Evolutionary conservation across 2,888 invertebrate species (phyloP), one percentile per base, ranked within the genome.

Genomic region (Tineola bisselliella): DNA sequence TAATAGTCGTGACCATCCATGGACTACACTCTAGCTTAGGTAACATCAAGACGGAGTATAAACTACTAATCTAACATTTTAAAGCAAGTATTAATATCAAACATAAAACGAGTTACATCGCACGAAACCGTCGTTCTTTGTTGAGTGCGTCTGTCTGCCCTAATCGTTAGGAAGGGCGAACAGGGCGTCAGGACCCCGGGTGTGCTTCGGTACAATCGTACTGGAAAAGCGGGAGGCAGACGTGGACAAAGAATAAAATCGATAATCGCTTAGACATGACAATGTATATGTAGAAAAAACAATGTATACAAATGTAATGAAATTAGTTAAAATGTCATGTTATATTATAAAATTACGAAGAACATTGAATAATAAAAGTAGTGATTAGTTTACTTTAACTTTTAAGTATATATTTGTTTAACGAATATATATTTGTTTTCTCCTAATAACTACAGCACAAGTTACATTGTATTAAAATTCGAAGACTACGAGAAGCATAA

Each of bases 221-320:
- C 58, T 58, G 33, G 58, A 58, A 58, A 58, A 33, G 25, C 25
- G 58, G 58, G 58, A 19, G 58, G 33, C 58, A 58, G 33, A 58
- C 33, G 13, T 15, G 15, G 6, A 17, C 48, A 48, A 48, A 48
- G 48, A 48, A 48, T 48, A 48, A 48, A 48, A 48, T 48, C 48
- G 48, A 48, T 48, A 48, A 48, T 48, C 48, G 19, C 25, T 17
- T 18, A 56, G 56, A 56, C 4, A 10, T 4, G 56, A 56, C 56
- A 56, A 38, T 6, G 25, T 4, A 25, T 38, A 38, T 10, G 5
- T 31, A 8, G 10, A 31, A 31, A 31, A 31, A 31, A 31, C n/a
- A n/a, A n/a, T n/a, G n/a, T n/a, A n/a, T 10, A 31, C 31, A 10
- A 31, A 5, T 8, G 31, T 31, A 31, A 31, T 31, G 31, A 31